Evolutionary conservation across 2,888 invertebrate species (phyloP), one percentile per base, ranked within the genome.

Genomic region (Diadegma fenestrale): DNA sequence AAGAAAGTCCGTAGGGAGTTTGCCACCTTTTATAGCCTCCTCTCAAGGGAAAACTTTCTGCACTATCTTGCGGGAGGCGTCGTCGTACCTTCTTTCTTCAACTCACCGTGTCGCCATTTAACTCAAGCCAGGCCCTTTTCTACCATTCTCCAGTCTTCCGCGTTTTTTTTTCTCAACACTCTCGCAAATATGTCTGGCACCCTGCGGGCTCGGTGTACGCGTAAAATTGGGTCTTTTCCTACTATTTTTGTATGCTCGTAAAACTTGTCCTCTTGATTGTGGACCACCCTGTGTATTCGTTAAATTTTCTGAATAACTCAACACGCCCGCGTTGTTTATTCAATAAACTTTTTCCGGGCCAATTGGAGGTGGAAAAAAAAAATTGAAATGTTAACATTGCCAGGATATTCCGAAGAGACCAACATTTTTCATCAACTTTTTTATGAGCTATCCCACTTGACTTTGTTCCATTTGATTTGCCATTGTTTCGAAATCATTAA

Each of bases 1-100:
- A 71, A 69, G 22, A 80, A 84, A 80, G 84, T 76, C 69, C 64
- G 51, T 51, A 22, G 75, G 69, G 69, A 76, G 72, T 80, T 71
- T 54, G 48, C 45, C 41, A 66, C 78, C 54, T 69, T 54, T 43
- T 63, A 51, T 51, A 22, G 61, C 66, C 22, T 75, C 30, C 41
- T 33, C 63, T 19, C 63, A 26, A 51, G 61, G 30, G 41, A 78
- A 75, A 84, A 84, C 72, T 84, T 77, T 77, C 68, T 73, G 81
- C 64, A 58, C 77, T 64, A 80, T 64, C 82, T 79, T 79, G 26
- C 43, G 54, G 78, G 48, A 41, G 48, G 54, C 81, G 73, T 79
- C 75, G 78, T 58, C 75, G 77, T 79, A 30, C 48, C 58, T 41
- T 77, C 66, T 66, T 76, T 79, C 71, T 79, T 79, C 26, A 75